Evolutionary conservation across 2,113 vertebrate species (phyloP).

Genomic region (Equus przewalskii): DNA sequence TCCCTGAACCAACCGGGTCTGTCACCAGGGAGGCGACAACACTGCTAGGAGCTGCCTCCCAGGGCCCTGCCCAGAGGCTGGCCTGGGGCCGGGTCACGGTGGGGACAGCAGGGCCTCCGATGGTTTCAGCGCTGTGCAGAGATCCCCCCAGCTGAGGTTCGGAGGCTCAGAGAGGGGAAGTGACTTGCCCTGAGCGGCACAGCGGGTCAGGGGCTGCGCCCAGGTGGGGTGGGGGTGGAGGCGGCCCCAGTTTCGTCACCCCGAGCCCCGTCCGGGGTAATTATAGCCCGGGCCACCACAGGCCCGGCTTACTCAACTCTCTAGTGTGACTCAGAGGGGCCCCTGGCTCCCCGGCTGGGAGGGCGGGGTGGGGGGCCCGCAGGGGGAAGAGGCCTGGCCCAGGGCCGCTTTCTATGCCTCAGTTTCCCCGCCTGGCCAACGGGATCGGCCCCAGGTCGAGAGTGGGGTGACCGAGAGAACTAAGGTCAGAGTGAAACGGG

Average conservation of each 20-base stretch:
- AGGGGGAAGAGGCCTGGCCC: too few species aligned
- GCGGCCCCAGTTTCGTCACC: constrained; percentile 72
- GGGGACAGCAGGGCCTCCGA: neutral
- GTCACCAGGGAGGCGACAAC: neutral
- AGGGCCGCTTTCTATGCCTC: neutral
- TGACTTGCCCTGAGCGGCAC: neutral
- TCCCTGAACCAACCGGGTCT: neutral
- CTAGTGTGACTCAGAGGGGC: constrained; percentile 77
- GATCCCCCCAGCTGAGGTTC: neutral
- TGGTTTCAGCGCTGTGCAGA: neutral
- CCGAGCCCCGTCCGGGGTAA: constrained; percentile 69
- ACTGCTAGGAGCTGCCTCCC: neutral
- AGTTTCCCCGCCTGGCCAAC: neutral
- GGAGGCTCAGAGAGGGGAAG: constrained; percentile 42
- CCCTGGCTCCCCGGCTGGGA: constrained; percentile 50
- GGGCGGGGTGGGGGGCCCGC: neutral
- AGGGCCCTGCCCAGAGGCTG: neutral
- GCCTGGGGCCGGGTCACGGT: neutral
- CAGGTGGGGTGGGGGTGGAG: constrained; percentile 40
- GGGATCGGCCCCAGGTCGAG: neutral
- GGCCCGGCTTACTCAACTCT: constrained; percentile 78
- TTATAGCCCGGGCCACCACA: constrained; percentile 75
- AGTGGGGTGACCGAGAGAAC: rapidly evolving
- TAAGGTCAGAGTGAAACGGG: neutral
- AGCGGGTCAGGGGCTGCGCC: constrained; percentile 5